These are phyloP conservation scores for Chironomus striatipennis DNA, from an alignment of 1,140 invertebrate genomes.

Conservation along the genomic window DNA sequence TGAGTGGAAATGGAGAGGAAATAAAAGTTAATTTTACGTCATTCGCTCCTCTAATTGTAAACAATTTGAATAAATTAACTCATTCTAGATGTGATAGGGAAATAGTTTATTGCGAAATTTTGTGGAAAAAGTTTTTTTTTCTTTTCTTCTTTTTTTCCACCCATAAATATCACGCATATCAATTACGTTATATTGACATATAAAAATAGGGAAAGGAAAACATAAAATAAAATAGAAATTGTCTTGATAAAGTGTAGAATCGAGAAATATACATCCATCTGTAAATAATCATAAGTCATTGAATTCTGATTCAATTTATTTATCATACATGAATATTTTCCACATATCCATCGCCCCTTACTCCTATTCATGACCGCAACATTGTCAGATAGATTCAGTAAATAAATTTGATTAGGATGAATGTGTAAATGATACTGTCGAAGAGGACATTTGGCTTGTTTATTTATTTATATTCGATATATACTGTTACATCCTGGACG, in stretches of 20 bases:
- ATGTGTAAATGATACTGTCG: slow-evolving; percentile 20
- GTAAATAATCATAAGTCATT: slow-evolving; percentile 23
- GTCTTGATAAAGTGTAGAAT: not conserved
- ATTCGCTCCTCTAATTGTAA: slow-evolving; percentile 19
- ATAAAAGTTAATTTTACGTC: slow-evolving; percentile 16
- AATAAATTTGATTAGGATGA: slow-evolving; percentile 21
- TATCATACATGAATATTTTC: not conserved
- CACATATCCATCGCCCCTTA: not conserved
- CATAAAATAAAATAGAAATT: too few species aligned
- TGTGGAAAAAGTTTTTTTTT: not conserved
- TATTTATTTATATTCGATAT: not conserved
- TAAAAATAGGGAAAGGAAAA: not conserved
- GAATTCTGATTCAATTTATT: slow-evolving; percentile 22
- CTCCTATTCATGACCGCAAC: not conserved
- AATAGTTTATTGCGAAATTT: slow-evolving; percentile 14
- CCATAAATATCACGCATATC: slow-evolving; percentile 2
- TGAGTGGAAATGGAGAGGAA: not conserved
- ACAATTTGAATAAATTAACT: slow-evolving; percentile 21
- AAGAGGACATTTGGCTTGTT: not conserved
- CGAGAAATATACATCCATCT: not conserved
- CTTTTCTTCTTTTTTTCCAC: not conserved
- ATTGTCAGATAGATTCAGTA: not conserved
- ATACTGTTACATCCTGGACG: not conserved
- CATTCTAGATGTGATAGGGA: not conserved
- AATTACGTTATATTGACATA: slow-evolving; percentile 20